A percentile compares a stretch with the other conserved stretches of the same genome.
Evolutionary conservation across 2,888 invertebrate genomes (phyloP).

Genomic region (Congeria kusceri): DNA sequence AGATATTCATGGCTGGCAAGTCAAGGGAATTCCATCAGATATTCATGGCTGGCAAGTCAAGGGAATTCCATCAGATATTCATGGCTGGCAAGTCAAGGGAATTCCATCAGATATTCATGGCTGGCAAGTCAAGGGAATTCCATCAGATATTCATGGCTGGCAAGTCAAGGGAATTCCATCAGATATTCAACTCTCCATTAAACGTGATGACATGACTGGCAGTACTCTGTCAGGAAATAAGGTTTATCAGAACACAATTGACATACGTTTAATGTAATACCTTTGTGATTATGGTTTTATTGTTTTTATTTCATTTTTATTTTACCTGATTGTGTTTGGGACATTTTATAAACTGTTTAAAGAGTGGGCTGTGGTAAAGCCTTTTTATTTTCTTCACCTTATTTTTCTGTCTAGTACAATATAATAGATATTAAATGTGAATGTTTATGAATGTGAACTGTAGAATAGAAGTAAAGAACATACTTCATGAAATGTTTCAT

Average conservation of each 20-base stretch:
- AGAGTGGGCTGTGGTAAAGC: too few relatives aligned
- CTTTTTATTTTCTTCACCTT: too few relatives aligned
- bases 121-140: slow-evolving; percentile 77
- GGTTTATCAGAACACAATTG: slow-evolving; percentile 66
- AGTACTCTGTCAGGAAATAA: slow-evolving; percentile 81
- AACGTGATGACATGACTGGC: slow-evolving; percentile 82
- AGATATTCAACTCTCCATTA: slow-evolving; percentile 72
- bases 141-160: slow-evolving; percentile 75
- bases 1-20: slow-evolving; percentile 70
- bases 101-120: slow-evolving; percentile 66
- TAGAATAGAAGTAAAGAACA: too few relatives aligned
- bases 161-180: slow-evolving; percentile 72
- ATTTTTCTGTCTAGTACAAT: too few relatives aligned
- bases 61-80: slow-evolving; percentile 69
- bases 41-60: slow-evolving; percentile 74
- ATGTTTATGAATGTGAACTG: too few relatives aligned
- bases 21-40: slow-evolving; percentile 71
- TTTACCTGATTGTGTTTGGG: too few relatives aligned
- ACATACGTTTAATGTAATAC: too few relatives aligned
- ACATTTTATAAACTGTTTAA: too few relatives aligned
- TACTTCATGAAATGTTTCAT: background rate
- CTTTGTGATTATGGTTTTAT: too few relatives aligned
- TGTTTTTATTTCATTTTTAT: too few relatives aligned
- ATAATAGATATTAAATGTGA: too few relatives aligned
- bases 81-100: slow-evolving; percentile 73